Evolutionary conservation across 30 jellyfish, hydroid and myxozoan genomes (phyloP).

Genomic region (Catostylus mosaicus): DNA sequence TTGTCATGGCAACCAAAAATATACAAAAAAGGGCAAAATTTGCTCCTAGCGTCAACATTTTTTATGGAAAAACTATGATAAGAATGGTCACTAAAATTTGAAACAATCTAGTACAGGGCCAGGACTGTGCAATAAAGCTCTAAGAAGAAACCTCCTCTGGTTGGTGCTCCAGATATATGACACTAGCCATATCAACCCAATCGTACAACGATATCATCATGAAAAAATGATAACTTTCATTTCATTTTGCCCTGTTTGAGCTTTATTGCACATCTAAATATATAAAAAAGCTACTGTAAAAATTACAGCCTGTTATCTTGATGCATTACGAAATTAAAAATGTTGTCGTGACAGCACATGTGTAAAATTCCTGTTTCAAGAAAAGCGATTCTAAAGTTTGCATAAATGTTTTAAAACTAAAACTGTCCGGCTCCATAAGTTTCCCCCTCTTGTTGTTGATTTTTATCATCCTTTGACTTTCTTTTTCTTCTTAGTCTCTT

Average conservation of each 20-base stretch:
- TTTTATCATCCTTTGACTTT: too few relatives aligned
- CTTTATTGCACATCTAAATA: background rate
- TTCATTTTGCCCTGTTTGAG: background rate
- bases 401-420: background rate
- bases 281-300: background rate
- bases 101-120: background rate
- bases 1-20: background rate
- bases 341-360: background rate
- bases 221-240: background rate
- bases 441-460: background rate
- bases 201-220: background rate
- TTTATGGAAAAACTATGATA: background rate
- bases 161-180: background rate
- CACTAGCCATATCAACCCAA: background rate
- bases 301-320: background rate
- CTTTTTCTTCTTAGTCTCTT: background rate
- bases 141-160: background rate
- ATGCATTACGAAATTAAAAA: background rate
- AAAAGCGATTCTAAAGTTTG: background rate
- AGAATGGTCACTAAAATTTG: background rate
- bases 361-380: background rate
- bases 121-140: background rate
- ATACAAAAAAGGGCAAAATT: background rate
- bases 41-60: background rate
- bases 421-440: background rate